These are phyloP conservation scores for Apolygus lucorum DNA, from an alignment of 1,140 invertebrate genomes.

Conservation along the genomic window DNA sequence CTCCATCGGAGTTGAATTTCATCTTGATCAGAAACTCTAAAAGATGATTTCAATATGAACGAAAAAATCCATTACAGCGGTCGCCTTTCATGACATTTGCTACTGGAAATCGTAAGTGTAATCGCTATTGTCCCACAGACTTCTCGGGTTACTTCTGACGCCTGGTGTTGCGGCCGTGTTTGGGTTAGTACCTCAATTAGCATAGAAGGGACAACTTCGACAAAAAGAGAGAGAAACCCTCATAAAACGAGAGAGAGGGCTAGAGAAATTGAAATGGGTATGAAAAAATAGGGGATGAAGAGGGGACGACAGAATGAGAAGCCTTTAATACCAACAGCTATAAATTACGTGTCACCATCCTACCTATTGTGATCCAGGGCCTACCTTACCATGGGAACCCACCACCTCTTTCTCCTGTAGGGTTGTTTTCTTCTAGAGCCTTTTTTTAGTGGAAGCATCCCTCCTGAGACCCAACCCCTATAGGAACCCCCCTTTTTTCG, in stretches of 20 bases:
- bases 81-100: too few species aligned
- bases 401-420: neutral
- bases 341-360: slow-evolving; percentile 28
- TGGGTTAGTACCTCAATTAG: slow-evolving; percentile 22
- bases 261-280: neutral
- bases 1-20: too few species aligned
- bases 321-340: slow-evolving; percentile 24
- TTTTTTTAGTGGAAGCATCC: neutral
- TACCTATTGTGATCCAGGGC: slow-evolving; percentile 9
- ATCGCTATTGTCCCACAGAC: too few species aligned
- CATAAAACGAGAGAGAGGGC: neutral
- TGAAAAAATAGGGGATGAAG: neutral
- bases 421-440: neutral
- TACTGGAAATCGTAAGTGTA: too few species aligned
- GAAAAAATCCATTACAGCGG: too few species aligned
- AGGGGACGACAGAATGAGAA: neutral
- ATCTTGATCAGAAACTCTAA: too few species aligned
- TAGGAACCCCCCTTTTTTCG: neutral
- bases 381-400: slow-evolving; percentile 23
- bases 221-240: neutral
- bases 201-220: slow-evolving; percentile 17
- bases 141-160: slow-evolving; percentile 24
- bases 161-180: slow-evolving; percentile 14
- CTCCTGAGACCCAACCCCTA: neutral
- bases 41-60: too few species aligned